Evolutionary conservation across 2,113 vertebrate genomes (phyloP).

Genomic region (Epinephelus fuscoguttatus): DNA sequence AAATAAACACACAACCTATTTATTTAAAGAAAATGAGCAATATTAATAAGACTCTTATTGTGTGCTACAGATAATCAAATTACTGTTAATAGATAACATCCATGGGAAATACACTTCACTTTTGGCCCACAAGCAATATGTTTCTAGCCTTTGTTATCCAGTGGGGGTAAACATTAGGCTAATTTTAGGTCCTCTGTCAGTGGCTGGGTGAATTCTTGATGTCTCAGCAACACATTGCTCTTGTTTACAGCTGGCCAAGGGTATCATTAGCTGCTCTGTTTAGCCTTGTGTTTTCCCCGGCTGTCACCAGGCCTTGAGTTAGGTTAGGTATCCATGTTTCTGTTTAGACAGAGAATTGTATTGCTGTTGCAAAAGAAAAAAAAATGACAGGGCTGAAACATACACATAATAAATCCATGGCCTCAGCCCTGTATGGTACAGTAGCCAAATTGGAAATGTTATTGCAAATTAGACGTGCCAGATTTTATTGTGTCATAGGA

Average conservation of each 20-base stretch:
- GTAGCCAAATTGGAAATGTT: neutral
- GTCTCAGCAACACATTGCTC: constrained; percentile 78
- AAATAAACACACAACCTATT: neutral
- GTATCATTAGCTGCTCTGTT: constrained; percentile 82
- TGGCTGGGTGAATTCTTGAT: constrained; percentile 77
- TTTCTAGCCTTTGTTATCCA: constrained; percentile 66
- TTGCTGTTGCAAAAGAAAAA: constrained; percentile 21
- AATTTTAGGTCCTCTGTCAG: constrained; percentile 74
- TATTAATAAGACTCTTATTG: neutral
- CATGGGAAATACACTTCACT: neutral
- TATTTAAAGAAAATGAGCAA: neutral
- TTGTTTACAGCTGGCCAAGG: constrained; percentile 80
- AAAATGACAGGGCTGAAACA: constrained; percentile 18
- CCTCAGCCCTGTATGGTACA: neutral
- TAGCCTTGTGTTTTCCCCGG: constrained; percentile 72
- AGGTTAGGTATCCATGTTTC: constrained; percentile 57
- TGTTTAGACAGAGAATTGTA: constrained; percentile 60
- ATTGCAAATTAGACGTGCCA: neutral
- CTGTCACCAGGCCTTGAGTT: constrained; percentile 58
- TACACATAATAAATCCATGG: neutral
- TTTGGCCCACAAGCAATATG: constrained; percentile 12
- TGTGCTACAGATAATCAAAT: neutral
- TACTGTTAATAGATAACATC: neutral
- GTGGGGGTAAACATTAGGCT: constrained; percentile 70
- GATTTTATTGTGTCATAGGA: neutral